Conservation (phyloP, 2,797 vertebrate genomes). For the Sus cebifrons region DNA sequence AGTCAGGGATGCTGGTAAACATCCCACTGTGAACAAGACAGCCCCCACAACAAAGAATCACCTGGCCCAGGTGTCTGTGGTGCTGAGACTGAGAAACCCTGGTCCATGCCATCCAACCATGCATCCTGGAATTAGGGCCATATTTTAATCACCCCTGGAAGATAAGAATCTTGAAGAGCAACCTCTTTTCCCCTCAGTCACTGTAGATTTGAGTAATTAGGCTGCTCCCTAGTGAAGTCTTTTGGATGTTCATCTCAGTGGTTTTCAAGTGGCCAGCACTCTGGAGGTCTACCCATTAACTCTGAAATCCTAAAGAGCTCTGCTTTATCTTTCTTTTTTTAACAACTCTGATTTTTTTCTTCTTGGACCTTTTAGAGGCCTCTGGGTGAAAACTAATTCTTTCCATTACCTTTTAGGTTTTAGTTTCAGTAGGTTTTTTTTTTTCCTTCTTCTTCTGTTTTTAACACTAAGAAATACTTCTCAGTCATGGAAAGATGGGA, state of each 20-base stretch:
- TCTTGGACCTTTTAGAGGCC: slow-evolving; percentile 1
- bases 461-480: slow-evolving; percentile 58
- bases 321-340: not conserved
- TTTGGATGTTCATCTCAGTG: not conserved
- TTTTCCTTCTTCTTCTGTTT: not conserved
- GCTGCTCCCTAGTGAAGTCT: not conserved
- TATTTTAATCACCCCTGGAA: not conserved
- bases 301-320: not conserved
- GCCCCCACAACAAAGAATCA: not conserved
- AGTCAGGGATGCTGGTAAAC: not conserved
- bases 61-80: not conserved
- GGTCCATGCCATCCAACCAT: not conserved
- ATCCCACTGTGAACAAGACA: not conserved
- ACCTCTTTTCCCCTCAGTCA: no score
- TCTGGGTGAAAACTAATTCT: not conserved
- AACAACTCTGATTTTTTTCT: slow-evolving; percentile 1
- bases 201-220: not conserved
- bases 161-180: not conserved
- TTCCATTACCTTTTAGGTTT: slow-evolving; percentile 44
- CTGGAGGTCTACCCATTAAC: not conserved
- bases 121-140: not conserved
- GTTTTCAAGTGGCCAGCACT: not conserved
- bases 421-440: not conserved
- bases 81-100: not conserved
- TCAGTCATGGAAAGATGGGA: slow-evolving; percentile 60